phyloP scores from a whole-genome alignment of 1,140 invertebrate species.

The Meteorus sp. region DNA sequence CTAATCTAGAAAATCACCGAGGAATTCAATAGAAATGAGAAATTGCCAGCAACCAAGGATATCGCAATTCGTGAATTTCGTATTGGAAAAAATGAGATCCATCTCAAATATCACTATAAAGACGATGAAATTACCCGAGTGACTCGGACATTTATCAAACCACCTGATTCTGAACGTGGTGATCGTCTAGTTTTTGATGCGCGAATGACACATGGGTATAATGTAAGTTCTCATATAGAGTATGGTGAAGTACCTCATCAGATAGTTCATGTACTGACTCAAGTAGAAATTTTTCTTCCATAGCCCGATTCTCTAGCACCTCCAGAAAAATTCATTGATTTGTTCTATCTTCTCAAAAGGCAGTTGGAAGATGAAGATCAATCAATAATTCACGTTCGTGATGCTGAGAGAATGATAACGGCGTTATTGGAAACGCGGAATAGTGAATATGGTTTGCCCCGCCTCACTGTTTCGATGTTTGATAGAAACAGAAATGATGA shows the following conservation, averaged over 20 bases:
- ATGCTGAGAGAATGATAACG: slow-evolving; percentile 57
- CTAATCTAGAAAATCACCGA: slow-evolving; percentile 63
- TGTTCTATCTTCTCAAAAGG: slow-evolving; percentile 58
- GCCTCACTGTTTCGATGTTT: slow-evolving; percentile 58
- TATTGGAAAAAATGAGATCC: slow-evolving; percentile 65
- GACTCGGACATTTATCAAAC: slow-evolving; percentile 67
- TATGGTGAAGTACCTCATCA: no score
- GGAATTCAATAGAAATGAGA: slow-evolving; percentile 64
- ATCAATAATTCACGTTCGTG: slow-evolving; percentile 50
- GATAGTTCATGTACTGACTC: neutral
- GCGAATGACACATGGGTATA: slow-evolving; percentile 66
- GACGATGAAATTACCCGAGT: slow-evolving; percentile 69
- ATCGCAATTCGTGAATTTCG: slow-evolving; percentile 69
- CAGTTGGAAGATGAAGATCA: slow-evolving; percentile 60
- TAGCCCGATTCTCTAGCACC: slow-evolving; percentile 65
- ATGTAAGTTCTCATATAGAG: slow-evolving; percentile 49
- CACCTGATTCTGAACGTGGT: slow-evolving; percentile 66
- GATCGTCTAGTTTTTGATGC: slow-evolving; percentile 65
- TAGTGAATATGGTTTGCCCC: slow-evolving; percentile 53
- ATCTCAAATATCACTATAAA: slow-evolving; percentile 70
- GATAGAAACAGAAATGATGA: slow-evolving; percentile 62
- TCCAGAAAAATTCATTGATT: slow-evolving; percentile 66
- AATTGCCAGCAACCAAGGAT: slow-evolving; percentile 61
- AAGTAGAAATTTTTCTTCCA: slow-evolving; percentile 2
- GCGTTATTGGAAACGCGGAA: slow-evolving; percentile 54